Percentiles rank a stretch among this genome's conserved stretches.
These are phyloP conservation scores for Neodiprion lecontei DNA, from an alignment of 1,140 invertebrate genomes.

Conservation along the genomic window DNA sequence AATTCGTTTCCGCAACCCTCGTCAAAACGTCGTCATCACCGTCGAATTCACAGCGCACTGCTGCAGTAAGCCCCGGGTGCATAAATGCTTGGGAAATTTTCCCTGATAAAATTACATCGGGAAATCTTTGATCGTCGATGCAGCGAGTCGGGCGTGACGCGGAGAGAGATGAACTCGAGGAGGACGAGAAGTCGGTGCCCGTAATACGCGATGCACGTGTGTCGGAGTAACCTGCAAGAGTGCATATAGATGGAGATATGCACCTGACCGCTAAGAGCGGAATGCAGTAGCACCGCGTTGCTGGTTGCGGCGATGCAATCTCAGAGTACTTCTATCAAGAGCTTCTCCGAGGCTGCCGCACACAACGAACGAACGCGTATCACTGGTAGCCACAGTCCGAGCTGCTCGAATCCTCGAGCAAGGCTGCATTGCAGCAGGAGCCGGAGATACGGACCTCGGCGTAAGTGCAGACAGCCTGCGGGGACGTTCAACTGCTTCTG, in stretches of 20 bases:
- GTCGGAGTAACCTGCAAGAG: background rate
- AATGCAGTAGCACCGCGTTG: constrained; percentile 6
- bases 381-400: constrained; percentile 1
- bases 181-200: too few species aligned
- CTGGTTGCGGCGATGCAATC: background rate
- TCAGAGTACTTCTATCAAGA: constrained; percentile 5
- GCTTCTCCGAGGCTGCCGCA: background rate
- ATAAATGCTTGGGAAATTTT: too few species aligned
- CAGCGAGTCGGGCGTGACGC: too few species aligned
- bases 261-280: constrained; percentile 3
- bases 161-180: too few species aligned
- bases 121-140: background rate
- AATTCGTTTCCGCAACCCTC: too few species aligned
- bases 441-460: background rate
- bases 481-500: constrained; percentile 2
- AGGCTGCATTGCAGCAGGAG: background rate
- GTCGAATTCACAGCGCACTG: too few species aligned
- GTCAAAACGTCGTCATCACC: too few species aligned
- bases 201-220: too few species aligned
- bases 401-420: background rate
- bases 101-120: background rate
- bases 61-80: too few species aligned
- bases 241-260: constrained; percentile 2
- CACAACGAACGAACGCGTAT: background rate
- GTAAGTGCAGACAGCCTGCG: background rate